Base-by-base conservation (phyloP, 2,113 vertebrate genomes). In the Brevimyrus niger region DNA sequence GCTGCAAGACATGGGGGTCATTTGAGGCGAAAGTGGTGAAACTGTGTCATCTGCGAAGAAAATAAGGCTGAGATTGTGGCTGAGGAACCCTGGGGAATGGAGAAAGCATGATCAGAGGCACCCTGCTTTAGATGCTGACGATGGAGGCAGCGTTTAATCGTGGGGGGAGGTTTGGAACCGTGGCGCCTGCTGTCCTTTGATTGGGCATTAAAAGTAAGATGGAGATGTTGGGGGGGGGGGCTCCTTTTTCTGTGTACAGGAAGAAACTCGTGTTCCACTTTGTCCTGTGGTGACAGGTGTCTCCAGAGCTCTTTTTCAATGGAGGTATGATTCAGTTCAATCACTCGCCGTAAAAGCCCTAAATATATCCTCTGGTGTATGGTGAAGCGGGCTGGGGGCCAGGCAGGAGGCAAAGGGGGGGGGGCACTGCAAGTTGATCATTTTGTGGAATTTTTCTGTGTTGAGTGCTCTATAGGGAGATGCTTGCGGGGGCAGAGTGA, bases 361-460 rank as follows among this genome's bases (percentile, higher is more conserved):
- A 88, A 89, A 91, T 86, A 90, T 90, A 89, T 84, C 76, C 88
- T 83, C 76, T 51, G 73, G 17, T 88, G 85, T 73, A 15, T 48
- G 46, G 31, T 10, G 55, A 76, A 46, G 47, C 47, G 53, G 90
- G 48, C 48, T 15, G 48, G 15, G 44, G 27, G 46, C 61, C 27
- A 35, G 15, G 47, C 4, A 61, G 23, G 9, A 27, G 53, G 82
- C 9, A 27, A 27, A 19, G 82, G 19, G 6, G 31, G 65, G 88
- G 50, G 87, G 85, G 61, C 1, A 8, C 47, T 65, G 48, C 2
- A 21, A 46, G 44, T 82, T 87, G 42, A 87, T 27, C 21, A 44
- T n/a, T 50, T 83, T 82, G 61, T 3, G n/a, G n/a, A n/a, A 27
- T 27, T 65, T 55, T 65, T 11, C 61, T 65, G 61, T 65, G 61